Base-by-base conservation (phyloP, 2,888 invertebrate species). In the Drosophila differens region DNA sequence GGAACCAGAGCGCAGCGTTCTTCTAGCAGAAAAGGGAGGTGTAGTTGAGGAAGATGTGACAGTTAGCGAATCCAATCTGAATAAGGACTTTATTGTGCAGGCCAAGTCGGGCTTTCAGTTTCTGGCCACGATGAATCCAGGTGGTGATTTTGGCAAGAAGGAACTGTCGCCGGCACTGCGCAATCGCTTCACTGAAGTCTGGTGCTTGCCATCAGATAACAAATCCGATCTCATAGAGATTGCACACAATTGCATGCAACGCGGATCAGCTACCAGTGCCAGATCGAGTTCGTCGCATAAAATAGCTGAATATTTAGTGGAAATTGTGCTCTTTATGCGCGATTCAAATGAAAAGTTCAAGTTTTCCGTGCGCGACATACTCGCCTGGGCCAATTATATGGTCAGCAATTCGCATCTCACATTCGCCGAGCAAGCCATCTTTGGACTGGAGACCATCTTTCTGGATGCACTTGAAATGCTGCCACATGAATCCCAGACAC, bases 111-210 rank as follows among this genome's bases (percentile, higher is more conserved):
- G 95, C 14, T 99, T 99, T 92, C 96, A 97, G 85, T 97, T 99
- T 89, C 95, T 99, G 69, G 98, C 98, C 3, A 99, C 99, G 0
- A 99, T 99, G 99, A 99, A 99, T 94, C 99, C 99, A 10, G 99
- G 99, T 16, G 99, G 99, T 1, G 99, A 99, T 94, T 99, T 97
- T 92, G 99, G 99, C 4, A 99, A 99, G 93, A 99, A 99, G 92
- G 99, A 99, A 95, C 94, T 99, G 14, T 99, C 99, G 0, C 99
- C 99, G 0, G 99, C 99, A 0, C 94, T 99, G 59, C 95, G 99
- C 60, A 99, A 99, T 94, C 95, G 99, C 57, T 98, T 99, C 89
- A 99, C 99, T 0, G 99, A 99, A 94, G 98, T 99, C 91, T 99
- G 99, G 99, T 99, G 99, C 91, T 97, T 97, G 66, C 95, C 96